Conservation (phyloP, 2,888 invertebrate species). For the Barypeithes pellucidus region DNA sequence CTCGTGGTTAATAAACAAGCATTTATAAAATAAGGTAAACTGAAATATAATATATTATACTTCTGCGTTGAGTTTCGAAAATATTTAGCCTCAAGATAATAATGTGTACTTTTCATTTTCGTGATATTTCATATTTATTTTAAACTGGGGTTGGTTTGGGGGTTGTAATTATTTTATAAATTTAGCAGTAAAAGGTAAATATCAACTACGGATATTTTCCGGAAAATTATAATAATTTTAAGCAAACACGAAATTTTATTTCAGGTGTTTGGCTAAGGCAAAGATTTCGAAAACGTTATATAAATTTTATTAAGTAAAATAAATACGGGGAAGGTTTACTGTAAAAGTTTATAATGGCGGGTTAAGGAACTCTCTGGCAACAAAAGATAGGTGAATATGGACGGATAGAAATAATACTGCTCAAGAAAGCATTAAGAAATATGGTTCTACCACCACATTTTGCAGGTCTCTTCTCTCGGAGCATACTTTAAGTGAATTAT, state of each 20-base stretch:
- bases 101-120: slow-evolving; percentile 39
- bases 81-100: slow-evolving; percentile 30
- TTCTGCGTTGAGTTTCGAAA: slow-evolving; percentile 1
- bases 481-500: too few relatives aligned
- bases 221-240: slow-evolving; percentile 38
- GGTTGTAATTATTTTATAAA: slow-evolving; percentile 42
- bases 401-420: too few relatives aligned
- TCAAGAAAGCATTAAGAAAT: too few relatives aligned
- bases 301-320: slow-evolving; percentile 31
- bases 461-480: too few relatives aligned
- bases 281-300: slow-evolving; percentile 36
- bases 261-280: slow-evolving; percentile 24
- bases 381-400: too few relatives aligned
- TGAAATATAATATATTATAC: slow-evolving; percentile 15
- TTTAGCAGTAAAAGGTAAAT: slow-evolving; percentile 41
- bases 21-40: slow-evolving; percentile 8
- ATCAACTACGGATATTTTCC: slow-evolving; percentile 40
- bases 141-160: slow-evolving; percentile 18
- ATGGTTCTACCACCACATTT: too few relatives aligned
- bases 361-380: background rate
- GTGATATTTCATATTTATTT: slow-evolving; percentile 34
- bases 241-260: slow-evolving; percentile 42
- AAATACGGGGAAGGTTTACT: slow-evolving; percentile 29
- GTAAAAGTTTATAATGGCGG: slow-evolving; percentile 2
- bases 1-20: background rate